Evolutionary conservation across 2,113 vertebrate genomes (phyloP).

Genomic region (Apteryx owenii): DNA sequence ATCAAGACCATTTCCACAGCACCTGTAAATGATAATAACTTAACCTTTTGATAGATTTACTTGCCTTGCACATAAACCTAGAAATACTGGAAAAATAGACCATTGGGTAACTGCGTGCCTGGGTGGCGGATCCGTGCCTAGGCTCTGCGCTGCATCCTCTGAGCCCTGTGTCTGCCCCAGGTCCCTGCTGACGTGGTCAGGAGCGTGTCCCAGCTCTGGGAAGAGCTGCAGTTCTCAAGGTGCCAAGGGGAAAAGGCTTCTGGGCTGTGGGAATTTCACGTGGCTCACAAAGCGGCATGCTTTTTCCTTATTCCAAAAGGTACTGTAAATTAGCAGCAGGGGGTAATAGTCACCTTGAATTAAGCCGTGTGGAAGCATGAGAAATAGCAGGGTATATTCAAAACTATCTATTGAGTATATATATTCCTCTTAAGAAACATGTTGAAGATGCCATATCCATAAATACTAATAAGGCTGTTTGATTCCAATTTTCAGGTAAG

Average conservation of each 20-base stretch:
- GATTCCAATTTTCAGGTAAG: slow-evolving; percentile 85
- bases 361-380: slow-evolving; percentile 9
- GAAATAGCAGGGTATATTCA: slow-evolving; percentile 48
- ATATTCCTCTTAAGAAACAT: slow-evolving; percentile 69
- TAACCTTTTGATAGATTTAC: background rate
- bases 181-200: fast-evolving
- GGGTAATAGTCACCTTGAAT: slow-evolving; percentile 53
- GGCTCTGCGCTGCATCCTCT: background rate
- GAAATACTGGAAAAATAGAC: background rate
- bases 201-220: background rate
- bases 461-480: slow-evolving; percentile 81
- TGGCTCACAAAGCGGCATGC: background rate
- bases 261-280: background rate
- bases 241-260: background rate
- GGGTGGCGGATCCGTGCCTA: background rate
- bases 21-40: background rate
- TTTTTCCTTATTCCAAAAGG: slow-evolving; percentile 3
- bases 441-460: slow-evolving; percentile 77
- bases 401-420: slow-evolving; percentile 71
- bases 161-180: background rate
- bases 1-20: background rate
- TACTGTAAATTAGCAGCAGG: slow-evolving; percentile 15
- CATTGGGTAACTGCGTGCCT: too few species aligned
- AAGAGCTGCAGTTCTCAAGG: background rate
- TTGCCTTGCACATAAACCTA: background rate